Base-by-base conservation (phyloP, 2,797 vertebrate genomes). In the Poecile montanus region DNA sequence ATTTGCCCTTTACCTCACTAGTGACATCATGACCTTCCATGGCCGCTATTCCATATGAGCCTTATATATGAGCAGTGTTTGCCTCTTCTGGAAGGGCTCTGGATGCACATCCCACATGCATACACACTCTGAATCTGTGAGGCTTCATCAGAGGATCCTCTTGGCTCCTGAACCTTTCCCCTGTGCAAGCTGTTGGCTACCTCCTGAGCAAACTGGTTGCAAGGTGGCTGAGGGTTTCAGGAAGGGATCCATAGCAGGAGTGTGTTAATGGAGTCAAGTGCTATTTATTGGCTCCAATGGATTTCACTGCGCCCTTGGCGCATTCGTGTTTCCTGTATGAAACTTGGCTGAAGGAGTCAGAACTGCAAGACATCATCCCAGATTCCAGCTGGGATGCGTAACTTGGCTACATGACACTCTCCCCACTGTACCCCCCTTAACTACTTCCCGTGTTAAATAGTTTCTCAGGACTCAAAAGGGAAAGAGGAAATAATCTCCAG, bases 361-460 rank as follows among this genome's bases (percentile, higher is more conserved):
- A 88, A 26, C 95, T 89, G 91, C 73, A 84, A 86, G 85, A 82
- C 89, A 90, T 84, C 93, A 87, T 95, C 84, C 67, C 89, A 78
- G n/a, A 94, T 96, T 96, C 95, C 93, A 96, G 72, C 83, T 96
- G 91, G 89, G 96, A 96, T 91, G 80, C 26, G 74, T 95, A 94
- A 91, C 93, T 95, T 96, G 95, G 93, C 93, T 94, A 83, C 83
- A 77, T 50, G 84, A 82, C 75, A 50, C 70, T 82, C 77, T 76
- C 63, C 73, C 53, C 77, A 76, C 89, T 54, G 60, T 79, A 47
- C 79, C 66, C 84, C 88, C 90, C 85, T 77, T 67, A 76, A 70
- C 84, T 42, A 21, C 54, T 95, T 96, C 86, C 91, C 79, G 74
- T 83, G 67, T 66, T 89, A 68, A 95, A 95, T 94, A 94, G 91